Base-by-base conservation (phyloP, 2,888 invertebrate species). In the Timandra comae region DNA sequence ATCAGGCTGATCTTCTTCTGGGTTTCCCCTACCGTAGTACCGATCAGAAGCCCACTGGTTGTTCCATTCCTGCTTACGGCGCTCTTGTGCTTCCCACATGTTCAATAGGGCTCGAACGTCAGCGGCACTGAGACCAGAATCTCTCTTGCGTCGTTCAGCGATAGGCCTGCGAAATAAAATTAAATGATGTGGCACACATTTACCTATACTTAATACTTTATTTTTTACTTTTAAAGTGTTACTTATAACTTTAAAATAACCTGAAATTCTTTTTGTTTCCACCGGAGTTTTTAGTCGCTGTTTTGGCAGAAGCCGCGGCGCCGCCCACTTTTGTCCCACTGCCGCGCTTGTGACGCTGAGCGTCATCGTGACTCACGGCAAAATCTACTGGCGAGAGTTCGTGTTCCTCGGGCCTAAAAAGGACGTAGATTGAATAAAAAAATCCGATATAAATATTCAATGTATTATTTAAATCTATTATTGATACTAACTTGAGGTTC, bases 1-100 rank as follows among this genome's bases (percentile, higher is more conserved):
- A 37, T 84, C 81, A 1, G 82, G 73, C 34, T 86, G 82, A 7
- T 86, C 86, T n/a, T 85, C 82, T 22, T 87, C 86, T 13, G 73
- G 61, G 41, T 71, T 76, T 19, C 71, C 70, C 7, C 71, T 70
- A 35, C 80, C 78, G 40, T 78, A 79, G 52, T 82, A 84, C 41
- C 58, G 71, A 38, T 81, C 70, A 5, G 79, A 67, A 4, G 72
- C 61, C 73, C 78, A 75, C 60, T 74, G 81, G 65, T 81, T 81
- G 26, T 80, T 69, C 72, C 79, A 87, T 45, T 87, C 66, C 38
- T 86, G 85, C 50, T 86, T 87, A 38, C 86, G 84, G 36, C 84
- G 80, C 43, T 87, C 87, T 49, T 88, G 88, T 38, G 86, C 87
- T 61, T 90, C 89, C 87, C 89, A 89, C 22, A 90, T 63, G 30